A percentile compares a stretch with the other conserved stretches of the same genome.
phyloP scores from a whole-genome alignment of 2,113 vertebrate species.

The Gallinago jamesoni region DNA sequence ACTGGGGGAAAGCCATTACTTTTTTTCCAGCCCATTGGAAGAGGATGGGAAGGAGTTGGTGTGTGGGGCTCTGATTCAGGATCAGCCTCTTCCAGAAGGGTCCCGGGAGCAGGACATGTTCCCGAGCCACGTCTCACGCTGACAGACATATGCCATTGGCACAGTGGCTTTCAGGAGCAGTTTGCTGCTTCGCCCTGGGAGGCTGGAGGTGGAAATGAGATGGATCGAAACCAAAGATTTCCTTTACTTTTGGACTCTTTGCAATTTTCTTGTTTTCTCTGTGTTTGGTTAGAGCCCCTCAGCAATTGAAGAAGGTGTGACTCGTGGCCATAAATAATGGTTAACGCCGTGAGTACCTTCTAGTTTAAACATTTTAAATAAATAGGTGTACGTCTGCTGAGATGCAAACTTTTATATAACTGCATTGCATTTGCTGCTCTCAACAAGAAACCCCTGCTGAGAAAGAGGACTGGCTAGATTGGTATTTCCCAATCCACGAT shows the following conservation, averaged over 20 bases:
- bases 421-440: neutral
- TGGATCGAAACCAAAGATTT: neutral
- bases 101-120: neutral
- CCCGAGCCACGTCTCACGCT: accelerated
- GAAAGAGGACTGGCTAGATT: neutral
- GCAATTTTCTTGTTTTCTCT: neutral
- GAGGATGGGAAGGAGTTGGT: neutral
- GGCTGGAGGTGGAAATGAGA: neutral
- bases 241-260: neutral
- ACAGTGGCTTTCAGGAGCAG: neutral
- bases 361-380: neutral
- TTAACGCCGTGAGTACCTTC: neutral
- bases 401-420: neutral
- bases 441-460: neutral
- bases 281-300: constrained; percentile 7
- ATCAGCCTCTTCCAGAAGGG: neutral
- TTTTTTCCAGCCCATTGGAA: neutral
- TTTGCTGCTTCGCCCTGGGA: neutral
- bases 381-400: neutral
- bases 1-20: neutral
- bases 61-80: neutral
- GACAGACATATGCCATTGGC: neutral
- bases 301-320: neutral
- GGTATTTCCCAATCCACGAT: neutral
- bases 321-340: neutral